Evolutionary conservation across 2,888 invertebrate species (phyloP), one percentile per base, ranked within the genome.

Genomic region (Hirtodrosophila confusa): DNA sequence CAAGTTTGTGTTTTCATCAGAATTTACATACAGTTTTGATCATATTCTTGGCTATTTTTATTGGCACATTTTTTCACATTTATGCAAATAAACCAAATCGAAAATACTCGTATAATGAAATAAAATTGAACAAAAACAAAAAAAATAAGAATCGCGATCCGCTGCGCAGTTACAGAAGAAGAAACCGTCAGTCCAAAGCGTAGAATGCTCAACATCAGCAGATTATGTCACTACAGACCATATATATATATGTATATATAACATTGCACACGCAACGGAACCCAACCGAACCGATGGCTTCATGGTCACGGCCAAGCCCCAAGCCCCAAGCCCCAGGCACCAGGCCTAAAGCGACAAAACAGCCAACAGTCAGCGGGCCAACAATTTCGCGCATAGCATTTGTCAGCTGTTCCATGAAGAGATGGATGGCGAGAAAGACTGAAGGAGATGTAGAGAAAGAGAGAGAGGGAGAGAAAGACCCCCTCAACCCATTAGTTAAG

Each of bases 161-260:
- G 75, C 72, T 82, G 80, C 82, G 82, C 86, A 82, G 80, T 82
- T 86, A 86, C 86, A 85, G 83, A 75, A 82, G 70, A 53, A 79
- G 69, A 74, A 66, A 79, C 66, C 66, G 17, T 54, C 67, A 77
- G 76, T 66, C 63, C 61, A 51, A 75, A 58, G 65, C 73, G 62
- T 64, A 71, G 71, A 75, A 71, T 68, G 71, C 64, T 63, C 65
- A 72, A 79, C 65, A 86, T 82, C 82, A 86, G 86, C 82, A 86
- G 82, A 86, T 82, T 82, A 82, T 82, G 82, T 82, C 82, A 82
- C 82, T 70, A 67, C 44, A 0, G 43, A 33, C 11, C 31, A 39
- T 31, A 40, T 33, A 37, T 36, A 17, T 35, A 1, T 27, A 29
- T 29, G 11, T 51, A 64, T 51, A 66, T 73, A 73, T 69, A 73